phyloP scores from a whole-genome alignment of 1,140 invertebrate genomes.

The Drosophila willistoni region DNA sequence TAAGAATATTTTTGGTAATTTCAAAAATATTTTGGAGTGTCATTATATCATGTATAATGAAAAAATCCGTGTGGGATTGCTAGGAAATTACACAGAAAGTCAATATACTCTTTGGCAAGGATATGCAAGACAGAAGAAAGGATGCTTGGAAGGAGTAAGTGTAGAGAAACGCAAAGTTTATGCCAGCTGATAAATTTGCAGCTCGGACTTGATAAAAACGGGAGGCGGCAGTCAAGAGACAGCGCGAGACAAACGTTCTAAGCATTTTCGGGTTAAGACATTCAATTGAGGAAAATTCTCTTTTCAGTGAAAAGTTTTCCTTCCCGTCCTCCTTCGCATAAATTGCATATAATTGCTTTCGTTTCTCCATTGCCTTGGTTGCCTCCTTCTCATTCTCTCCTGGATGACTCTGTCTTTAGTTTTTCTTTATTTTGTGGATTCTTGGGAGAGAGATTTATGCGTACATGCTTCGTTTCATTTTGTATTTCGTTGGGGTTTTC shows the following conservation, averaged over 20 bases:
- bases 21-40: too few relatives aligned
- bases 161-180: constrained; percentile 63
- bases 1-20: too few relatives aligned
- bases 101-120: neutral
- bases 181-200: constrained; percentile 78
- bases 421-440: neutral
- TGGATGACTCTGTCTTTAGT: neutral
- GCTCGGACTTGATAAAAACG: constrained; percentile 73
- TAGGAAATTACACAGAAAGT: neutral
- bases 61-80: too few relatives aligned
- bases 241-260: constrained; percentile 9
- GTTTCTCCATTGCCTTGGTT: constrained; percentile 20
- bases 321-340: constrained; percentile 53
- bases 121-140: neutral
- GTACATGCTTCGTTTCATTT: constrained; percentile 53
- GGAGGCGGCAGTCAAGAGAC: constrained; percentile 26
- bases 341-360: constrained; percentile 79
- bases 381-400: neutral
- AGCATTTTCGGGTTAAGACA: constrained; percentile 59
- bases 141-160: constrained; percentile 6
- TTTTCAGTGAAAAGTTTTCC: constrained; percentile 33
- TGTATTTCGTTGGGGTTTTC: constrained; percentile 8
- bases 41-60: too few relatives aligned
- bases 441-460: constrained; percentile 57
- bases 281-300: constrained; percentile 71